These are phyloP conservation scores for Automeris io DNA, from an alignment of 2,888 invertebrate genomes.

Conservation along the genomic window DNA sequence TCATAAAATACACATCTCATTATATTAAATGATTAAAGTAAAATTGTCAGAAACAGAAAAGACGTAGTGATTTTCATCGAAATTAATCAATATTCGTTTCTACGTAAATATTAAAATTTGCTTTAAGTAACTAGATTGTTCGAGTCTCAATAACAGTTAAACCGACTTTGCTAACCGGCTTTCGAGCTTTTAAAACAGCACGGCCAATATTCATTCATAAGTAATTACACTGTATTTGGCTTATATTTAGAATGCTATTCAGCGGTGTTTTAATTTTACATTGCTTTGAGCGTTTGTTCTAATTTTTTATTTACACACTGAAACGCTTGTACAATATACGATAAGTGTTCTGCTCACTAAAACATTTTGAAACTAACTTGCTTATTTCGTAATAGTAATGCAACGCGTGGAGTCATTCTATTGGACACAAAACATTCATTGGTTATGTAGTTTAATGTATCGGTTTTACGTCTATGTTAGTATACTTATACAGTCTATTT, in stretches of 20 bases:
- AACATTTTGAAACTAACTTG: conserved; percentile 6
- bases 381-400: neutral
- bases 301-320: conserved; percentile 1
- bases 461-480: neutral
- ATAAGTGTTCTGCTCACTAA: conserved; percentile 5
- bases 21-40: too few species aligned
- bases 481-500: neutral
- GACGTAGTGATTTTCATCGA: too few species aligned
- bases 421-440: neutral
- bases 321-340: conserved; percentile 5
- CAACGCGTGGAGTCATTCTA: conserved; percentile 4
- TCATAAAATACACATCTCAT: too few species aligned
- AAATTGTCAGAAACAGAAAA: too few species aligned
- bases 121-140: neutral
- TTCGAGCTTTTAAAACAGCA: conserved; percentile 31
- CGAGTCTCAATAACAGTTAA: too few species aligned
- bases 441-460: neutral
- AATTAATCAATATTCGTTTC: too few species aligned
- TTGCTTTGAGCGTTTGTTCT: conserved; percentile 6
- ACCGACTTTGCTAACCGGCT: conserved; percentile 16
- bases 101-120: too few species aligned
- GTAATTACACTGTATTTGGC: conserved; percentile 17
- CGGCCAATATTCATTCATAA: conserved; percentile 62
- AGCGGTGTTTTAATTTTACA: conserved; percentile 5
- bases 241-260: conserved; percentile 5